Evolutionary conservation across 1,140 invertebrate species (phyloP), one percentile per base, ranked within the genome.

Genomic region (Orchesella cincta): DNA sequence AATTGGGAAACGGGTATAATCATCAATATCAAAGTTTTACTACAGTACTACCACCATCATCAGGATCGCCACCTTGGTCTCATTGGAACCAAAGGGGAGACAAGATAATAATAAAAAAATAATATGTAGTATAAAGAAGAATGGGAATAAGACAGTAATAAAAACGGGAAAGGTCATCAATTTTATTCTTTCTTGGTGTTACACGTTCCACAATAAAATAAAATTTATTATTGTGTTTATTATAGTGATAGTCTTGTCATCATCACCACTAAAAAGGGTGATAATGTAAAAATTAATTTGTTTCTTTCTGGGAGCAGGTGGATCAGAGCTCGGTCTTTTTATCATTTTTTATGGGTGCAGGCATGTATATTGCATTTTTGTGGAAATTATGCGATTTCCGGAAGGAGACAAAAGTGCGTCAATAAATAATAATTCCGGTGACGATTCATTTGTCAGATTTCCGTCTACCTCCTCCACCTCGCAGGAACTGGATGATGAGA

Each of bases 301-400:
- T 46, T 46, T 46, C 20, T 20, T 12, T 46, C 39, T 12, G 8
- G 39, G 8, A 20, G 20, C 8, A 46, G 39, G 8, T 46, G 39
- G 20, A 20, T 12, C 39, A 46, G 20, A 12, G 20, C 39, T 8
- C 20, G 20, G 20, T 20, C 8, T 46, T 46, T 46, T 20, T 46
- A 46, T 46, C 39, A 46, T 20, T 46, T 46, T 46, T 46, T n/a
- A n/a, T n/a, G n/a, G n/a, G n/a, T n/a, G n/a, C n/a, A n/a, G n/a
- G n/a, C n/a, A n/a, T n/a, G n/a, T n/a, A n/a, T 46, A 46, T 46
- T 46, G 39, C 8, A 12, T 8, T 46, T 46, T 46, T 12, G 39
- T 46, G 39, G 20, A 46, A n/a, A 67, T 31, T 5, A 67, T 67
- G 62, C 62, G 62, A 33, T 67, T 31, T n/a, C 62, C 62, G 31